Conservation (phyloP, 2,888 invertebrate species). For the Melanotus villosus region DNA sequence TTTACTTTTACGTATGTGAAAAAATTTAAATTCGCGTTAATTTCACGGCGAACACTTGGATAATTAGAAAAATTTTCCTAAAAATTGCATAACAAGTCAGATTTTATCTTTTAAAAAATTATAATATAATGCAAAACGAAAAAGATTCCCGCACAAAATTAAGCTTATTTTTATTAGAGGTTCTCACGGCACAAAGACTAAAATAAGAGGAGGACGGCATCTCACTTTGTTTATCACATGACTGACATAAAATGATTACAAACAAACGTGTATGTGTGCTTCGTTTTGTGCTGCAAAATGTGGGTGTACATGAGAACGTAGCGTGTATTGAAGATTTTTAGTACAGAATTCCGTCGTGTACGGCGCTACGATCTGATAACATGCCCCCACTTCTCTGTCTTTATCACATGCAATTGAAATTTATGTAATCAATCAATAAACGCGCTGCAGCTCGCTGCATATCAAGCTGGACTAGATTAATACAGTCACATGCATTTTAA, state of each 20-base stretch:
- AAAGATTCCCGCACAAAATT: not conserved
- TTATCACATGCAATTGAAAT: constrained; percentile 15
- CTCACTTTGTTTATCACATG: constrained; percentile 13
- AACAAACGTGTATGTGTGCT: constrained; percentile 5
- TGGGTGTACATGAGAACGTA: constrained; percentile 6
- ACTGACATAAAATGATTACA: constrained; percentile 4
- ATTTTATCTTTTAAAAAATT: no score
- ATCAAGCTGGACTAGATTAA: not conserved
- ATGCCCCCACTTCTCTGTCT: not conserved
- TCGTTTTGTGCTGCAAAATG: no score
- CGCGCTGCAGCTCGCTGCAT: not conserved
- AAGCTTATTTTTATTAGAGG: not conserved
- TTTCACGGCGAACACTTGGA: no score
- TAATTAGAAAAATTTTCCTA: no score
- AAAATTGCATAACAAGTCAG: no score
- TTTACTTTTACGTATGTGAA: no score
- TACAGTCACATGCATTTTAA: no score
- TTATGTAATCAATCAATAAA: constrained; percentile 32
- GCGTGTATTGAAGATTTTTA: constrained; percentile 25
- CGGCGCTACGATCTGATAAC: constrained; percentile 30
- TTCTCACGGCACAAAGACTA: constrained; percentile 1
- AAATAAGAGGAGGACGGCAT: constrained; percentile 10
- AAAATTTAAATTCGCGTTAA: no score
- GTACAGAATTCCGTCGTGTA: constrained; percentile 33
- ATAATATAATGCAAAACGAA: not conserved